Evolutionary conservation across 2,888 invertebrate species (phyloP), one percentile per base, ranked within the genome.

Genomic region (Caenorhabditis panamensis): DNA sequence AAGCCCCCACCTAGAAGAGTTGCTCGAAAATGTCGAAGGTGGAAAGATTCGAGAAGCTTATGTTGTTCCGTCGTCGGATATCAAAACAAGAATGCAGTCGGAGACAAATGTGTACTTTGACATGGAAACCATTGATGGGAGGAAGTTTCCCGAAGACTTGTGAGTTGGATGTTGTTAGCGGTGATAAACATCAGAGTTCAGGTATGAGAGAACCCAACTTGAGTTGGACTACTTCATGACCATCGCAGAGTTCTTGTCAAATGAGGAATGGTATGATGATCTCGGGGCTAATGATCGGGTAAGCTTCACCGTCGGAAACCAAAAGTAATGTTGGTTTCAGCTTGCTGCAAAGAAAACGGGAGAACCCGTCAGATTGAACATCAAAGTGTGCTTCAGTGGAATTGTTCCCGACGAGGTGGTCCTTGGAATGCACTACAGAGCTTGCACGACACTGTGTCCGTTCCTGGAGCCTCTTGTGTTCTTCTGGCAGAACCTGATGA

Each of bases 401-500:
- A 6, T 18, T 20, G 47, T 47, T 18, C 47, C 53, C 11, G 53
- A 53, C 24, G 13, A 5, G 4, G 24, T 24, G 2, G 53, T 26
- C 1, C 1, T 53, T 26, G 53, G 53, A 53, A 26, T 53, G 53
- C 26, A 53, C 26, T 53, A 18, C 13, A 22, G 26, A 22, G 53
- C 26, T 16, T 53, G 53, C 24, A 18, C 53, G 8, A 53, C 53
- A 16, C 28, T 58, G 0, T 58, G 36, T 13, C 2, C 18, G 8
- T 36, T 20, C 20, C 1, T 58, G 9, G 36, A 58, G 3, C 58
- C 58, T 1, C 58, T 58, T 26, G 26, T 28, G 5, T 58, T 36
- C 22, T 58, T 36, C 22, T 58, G 18, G 36, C 36, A 36, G 2
- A 20, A 20, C 11, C 20, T 58, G 20, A 58, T 58, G 58, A 58